Evolutionary conservation across 2,888 invertebrate genomes (phyloP).

Genomic region (Eubasilissa splendida): DNA sequence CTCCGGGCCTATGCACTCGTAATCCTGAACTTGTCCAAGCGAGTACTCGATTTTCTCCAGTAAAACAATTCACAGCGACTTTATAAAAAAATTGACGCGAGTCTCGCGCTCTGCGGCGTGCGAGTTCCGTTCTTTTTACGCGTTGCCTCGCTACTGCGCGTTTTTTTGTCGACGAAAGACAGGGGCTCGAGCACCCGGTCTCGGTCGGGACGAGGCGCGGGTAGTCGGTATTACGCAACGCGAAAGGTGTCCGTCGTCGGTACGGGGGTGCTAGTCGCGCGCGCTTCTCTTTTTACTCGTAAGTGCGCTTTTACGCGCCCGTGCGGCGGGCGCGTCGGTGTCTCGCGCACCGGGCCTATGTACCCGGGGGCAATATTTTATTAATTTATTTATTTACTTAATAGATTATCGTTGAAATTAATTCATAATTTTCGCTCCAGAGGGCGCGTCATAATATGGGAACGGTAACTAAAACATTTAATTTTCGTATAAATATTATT

Average conservation of each 20-base stretch:
- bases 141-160: not conserved
- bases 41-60: not conserved
- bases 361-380: constrained; percentile 54
- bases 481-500: no score
- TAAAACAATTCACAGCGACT: not conserved
- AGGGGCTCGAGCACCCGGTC: constrained; percentile 1
- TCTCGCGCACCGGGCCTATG: constrained; percentile 43
- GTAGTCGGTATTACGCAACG: constrained; percentile 16
- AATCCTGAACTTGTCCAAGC: constrained; percentile 8
- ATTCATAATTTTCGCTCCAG: no score
- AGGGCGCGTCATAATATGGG: no score
- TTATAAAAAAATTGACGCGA: not conserved
- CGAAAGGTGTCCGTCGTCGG: not conserved
- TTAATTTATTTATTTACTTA: not conserved
- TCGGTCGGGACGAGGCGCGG: not conserved
- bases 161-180: not conserved
- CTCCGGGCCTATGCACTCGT: constrained; percentile 34
- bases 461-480: no score
- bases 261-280: not conserved
- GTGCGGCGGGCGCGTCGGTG: constrained; percentile 21
- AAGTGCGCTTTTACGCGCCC: not conserved
- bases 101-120: not conserved
- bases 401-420: no score
- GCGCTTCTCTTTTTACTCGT: constrained; percentile 8
- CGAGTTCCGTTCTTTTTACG: not conserved